These are phyloP conservation scores for Sylvia atricapilla DNA, from an alignment of 2,113 vertebrate species.

Conservation along the genomic window DNA sequence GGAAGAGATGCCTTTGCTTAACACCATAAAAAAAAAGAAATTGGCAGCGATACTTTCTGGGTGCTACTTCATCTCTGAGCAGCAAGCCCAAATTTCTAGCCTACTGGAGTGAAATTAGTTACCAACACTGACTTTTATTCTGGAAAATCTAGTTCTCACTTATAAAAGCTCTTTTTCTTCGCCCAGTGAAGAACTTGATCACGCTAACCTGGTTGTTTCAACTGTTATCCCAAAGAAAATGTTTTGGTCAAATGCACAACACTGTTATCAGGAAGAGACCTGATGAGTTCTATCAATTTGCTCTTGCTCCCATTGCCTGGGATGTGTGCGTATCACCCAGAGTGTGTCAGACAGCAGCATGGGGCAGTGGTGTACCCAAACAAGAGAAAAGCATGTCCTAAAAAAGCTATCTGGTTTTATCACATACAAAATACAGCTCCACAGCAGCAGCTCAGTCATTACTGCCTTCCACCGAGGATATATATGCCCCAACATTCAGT, in stretches of 20 bases:
- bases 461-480: background rate
- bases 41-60: background rate
- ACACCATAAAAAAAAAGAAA: background rate
- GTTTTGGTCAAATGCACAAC: background rate
- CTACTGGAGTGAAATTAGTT: background rate
- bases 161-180: background rate
- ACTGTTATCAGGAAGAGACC: background rate
- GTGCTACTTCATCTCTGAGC: background rate
- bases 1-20: background rate
- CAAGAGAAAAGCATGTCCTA: background rate
- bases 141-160: fast-evolving
- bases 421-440: fast-evolving
- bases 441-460: fast-evolving
- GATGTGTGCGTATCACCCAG: fast-evolving
- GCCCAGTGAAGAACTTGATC: background rate
- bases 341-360: too few species aligned
- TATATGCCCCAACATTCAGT: fast-evolving
- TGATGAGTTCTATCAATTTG: background rate
- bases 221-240: background rate
- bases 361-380: background rate
- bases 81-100: background rate
- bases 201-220: background rate
- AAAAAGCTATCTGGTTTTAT: background rate
- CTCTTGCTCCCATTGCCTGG: background rate
- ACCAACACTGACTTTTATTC: background rate